Conservation (phyloP, 1,140 invertebrate species). For the Hylaeus volcanicus region DNA sequence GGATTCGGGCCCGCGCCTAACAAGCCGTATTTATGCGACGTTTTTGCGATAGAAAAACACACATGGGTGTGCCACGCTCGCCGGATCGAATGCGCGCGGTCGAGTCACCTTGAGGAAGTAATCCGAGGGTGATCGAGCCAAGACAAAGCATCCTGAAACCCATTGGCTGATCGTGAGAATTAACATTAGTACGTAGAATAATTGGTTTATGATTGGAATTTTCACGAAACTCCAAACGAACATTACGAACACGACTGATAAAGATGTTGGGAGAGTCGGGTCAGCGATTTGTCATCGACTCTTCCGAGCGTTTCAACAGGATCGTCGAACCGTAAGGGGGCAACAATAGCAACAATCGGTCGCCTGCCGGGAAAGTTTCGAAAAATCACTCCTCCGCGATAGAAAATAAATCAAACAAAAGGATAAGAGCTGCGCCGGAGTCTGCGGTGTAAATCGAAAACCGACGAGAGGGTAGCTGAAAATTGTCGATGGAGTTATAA, state of each 20-base stretch:
- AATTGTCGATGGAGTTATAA: slow-evolving; percentile 76
- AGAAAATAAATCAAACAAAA: slow-evolving; percentile 67
- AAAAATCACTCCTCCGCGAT: slow-evolving; percentile 42
- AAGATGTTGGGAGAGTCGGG: background rate
- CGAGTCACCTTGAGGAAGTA: background rate
- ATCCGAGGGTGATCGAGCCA: slow-evolving; percentile 5
- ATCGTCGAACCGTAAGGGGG: slow-evolving; percentile 14
- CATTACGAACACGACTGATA: background rate
- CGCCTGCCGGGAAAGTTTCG: slow-evolving; percentile 24
- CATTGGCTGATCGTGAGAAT: no score
- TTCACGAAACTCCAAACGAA: background rate
- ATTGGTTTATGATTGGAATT: background rate
- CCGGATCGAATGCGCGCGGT: background rate
- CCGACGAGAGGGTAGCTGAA: slow-evolving; percentile 58
- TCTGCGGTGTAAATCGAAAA: slow-evolving; percentile 65
- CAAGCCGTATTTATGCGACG: slow-evolving; percentile 44
- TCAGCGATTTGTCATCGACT: slow-evolving; percentile 43
- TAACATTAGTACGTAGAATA: no score
- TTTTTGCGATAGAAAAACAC: slow-evolving; percentile 42
- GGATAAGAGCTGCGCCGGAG: slow-evolving; percentile 30
- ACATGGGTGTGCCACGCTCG: slow-evolving; percentile 12
- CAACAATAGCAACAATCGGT: slow-evolving; percentile 46
- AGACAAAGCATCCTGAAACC: no score
- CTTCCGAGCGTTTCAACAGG: background rate
- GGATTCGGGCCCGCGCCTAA: slow-evolving; percentile 47